Percentiles rank a stretch among this genome's conserved stretches.
Conservation (phyloP, 2,797 vertebrate genomes). For the Oceanodroma leucorhoa region DNA sequence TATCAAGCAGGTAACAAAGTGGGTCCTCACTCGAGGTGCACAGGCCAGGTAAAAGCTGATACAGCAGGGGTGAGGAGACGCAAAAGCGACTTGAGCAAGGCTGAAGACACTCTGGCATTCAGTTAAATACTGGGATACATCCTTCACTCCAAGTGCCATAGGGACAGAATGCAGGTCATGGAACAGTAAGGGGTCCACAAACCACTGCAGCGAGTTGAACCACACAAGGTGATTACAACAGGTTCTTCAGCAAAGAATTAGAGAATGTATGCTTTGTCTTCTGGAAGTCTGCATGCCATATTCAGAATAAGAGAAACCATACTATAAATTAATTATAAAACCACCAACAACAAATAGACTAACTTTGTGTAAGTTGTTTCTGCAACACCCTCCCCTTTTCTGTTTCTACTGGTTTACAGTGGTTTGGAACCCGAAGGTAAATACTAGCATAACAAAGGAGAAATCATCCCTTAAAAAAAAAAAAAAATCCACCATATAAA, state of each 20-base stretch:
- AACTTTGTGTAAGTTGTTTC: background rate
- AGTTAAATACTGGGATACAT: background rate
- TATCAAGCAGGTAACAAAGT: background rate
- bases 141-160: background rate
- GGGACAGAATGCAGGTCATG: background rate
- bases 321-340: background rate
- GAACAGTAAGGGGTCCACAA: background rate
- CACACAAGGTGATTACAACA: background rate
- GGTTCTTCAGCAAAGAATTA: background rate
- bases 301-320: background rate
- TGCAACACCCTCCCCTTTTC: background rate
- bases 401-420: background rate
- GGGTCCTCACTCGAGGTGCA: background rate
- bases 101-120: background rate
- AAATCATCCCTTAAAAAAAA: background rate
- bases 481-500: background rate
- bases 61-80: background rate
- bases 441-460: background rate
- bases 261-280: background rate
- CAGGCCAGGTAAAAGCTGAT: background rate
- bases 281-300: background rate
- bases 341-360: background rate
- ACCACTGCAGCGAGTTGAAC: accelerated
- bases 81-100: background rate
- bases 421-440: background rate